These are phyloP conservation scores for Schizaphis graminum DNA, from an alignment of 2,888 invertebrate species.

Conservation along the genomic window DNA sequence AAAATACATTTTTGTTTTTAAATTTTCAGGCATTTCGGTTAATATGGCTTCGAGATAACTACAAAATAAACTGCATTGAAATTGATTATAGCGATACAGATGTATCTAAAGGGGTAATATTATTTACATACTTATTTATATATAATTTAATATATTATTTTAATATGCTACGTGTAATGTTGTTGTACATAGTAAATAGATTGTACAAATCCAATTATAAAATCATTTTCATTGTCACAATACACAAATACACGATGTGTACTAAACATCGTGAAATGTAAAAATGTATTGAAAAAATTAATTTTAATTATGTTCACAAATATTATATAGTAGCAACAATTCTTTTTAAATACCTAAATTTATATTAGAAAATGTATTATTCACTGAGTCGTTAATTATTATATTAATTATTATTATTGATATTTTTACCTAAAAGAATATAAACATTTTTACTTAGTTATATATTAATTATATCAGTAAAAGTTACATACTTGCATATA, in stretches of 20 bases:
- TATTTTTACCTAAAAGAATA: not conserved
- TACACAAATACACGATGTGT: not conserved
- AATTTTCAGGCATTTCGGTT: conserved; percentile 63
- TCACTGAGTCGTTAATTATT: no score
- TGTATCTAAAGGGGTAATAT: conserved; percentile 57
- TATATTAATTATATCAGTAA: not conserved
- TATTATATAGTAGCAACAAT: no score
- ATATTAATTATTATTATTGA: not conserved
- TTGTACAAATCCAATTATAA: not conserved
- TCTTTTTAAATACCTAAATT: not conserved
- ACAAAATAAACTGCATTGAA: conserved; percentile 65
- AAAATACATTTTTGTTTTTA: not conserved
- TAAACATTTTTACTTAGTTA: not conserved
- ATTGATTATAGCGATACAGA: conserved; percentile 65
- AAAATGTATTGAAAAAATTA: not conserved
- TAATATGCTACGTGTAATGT: not conserved
- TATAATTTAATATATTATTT: not conserved
- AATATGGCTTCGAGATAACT: conserved; percentile 58
- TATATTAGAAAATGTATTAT: not conserved
- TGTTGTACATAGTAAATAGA: not conserved
- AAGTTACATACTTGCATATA: no score
- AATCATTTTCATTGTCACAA: not conserved
- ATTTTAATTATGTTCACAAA: not conserved
- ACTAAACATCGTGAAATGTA: not conserved
- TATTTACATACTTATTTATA: not conserved